phyloP scores from a whole-genome alignment of 2,888 invertebrate species.

The Strigamia crassipes region DNA sequence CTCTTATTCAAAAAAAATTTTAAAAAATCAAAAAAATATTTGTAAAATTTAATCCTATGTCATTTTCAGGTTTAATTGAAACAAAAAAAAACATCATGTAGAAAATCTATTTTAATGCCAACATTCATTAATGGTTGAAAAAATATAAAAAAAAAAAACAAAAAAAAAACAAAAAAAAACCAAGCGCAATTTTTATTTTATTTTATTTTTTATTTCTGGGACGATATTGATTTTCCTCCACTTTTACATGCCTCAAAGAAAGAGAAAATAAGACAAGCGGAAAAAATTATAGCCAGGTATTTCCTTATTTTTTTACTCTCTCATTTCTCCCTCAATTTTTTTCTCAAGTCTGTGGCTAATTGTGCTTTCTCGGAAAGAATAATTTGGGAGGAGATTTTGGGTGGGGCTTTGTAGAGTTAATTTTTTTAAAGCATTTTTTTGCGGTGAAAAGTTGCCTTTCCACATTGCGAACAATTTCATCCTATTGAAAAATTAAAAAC shows the following conservation, averaged over 20 bases:
- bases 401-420: slow-evolving; percentile 18
- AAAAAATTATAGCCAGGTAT: slow-evolving; percentile 27
- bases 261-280: slow-evolving; percentile 30
- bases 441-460: not conserved
- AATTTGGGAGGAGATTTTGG: slow-evolving; percentile 31
- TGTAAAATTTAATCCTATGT: not conserved
- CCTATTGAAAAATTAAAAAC: slow-evolving; percentile 1
- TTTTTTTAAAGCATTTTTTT: not conserved
- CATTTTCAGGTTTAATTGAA: not conserved
- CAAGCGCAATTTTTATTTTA: slow-evolving; percentile 12
- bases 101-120: slow-evolving; percentile 4
- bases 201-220: too few relatives aligned
- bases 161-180: not conserved
- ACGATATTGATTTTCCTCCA: slow-evolving; percentile 2
- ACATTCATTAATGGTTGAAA: slow-evolving; percentile 13
- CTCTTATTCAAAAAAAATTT: too few relatives aligned
- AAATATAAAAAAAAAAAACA: too few relatives aligned
- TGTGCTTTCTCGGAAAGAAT: slow-evolving; percentile 13
- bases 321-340: not conserved
- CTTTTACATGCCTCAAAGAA: not conserved
- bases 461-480: not conserved
- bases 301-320: not conserved
- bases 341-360: slow-evolving; percentile 1
- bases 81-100: not conserved
- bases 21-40: too few relatives aligned